Base-by-base conservation (phyloP, 2,888 invertebrate genomes). In the Drosophila tanythrix region DNA sequence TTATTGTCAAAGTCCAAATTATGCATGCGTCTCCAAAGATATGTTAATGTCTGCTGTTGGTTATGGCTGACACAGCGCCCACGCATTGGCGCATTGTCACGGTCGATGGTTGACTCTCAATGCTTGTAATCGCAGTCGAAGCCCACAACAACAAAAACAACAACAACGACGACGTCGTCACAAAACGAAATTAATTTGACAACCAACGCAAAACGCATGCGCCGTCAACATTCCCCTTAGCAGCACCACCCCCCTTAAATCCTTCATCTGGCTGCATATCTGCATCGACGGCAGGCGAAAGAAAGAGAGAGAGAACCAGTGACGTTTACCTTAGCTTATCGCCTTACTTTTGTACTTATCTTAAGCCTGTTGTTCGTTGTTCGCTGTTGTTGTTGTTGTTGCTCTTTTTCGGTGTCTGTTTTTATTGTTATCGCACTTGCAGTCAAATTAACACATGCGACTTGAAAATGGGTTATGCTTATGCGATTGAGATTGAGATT, bases 201-300 rank as follows among this genome's bases (percentile, higher is more conserved):
- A 87, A 77, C 90, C 90, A 88, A 88, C 86, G 85, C 85, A 80
- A 88, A 84, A 85, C 85, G 85, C 85, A 89, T 85, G 88, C 73
- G 77, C 88, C 89, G 61, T 83, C 75, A 76, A 88, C 83, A 81
- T 82, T 73, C 67, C 60, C 56, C 21, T 46, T 25, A 15, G 3
- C 15, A 46, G 15, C 33, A 21, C 48, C 63, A 57, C 55, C 35
- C 35, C 10, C 13, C 27, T 21, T 27, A 13, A 10, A 25, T 4
- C 38, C 3, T 3, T 1, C 52, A 29, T n/a, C 25, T 8, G 10
- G 11, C 15, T 25, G 21, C 35, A 53, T 64, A 63, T 71, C 64
- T 57, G 70, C 59, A 61, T 56, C 61, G 46, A 67, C 65, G 68
- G 31, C 72, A 48, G 48, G 63, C 50, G 50, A 70, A 61, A 69